These are phyloP conservation scores for Melopsittacus undulatus DNA, from an alignment of 2,797 vertebrate genomes.

Conservation along the genomic window DNA sequence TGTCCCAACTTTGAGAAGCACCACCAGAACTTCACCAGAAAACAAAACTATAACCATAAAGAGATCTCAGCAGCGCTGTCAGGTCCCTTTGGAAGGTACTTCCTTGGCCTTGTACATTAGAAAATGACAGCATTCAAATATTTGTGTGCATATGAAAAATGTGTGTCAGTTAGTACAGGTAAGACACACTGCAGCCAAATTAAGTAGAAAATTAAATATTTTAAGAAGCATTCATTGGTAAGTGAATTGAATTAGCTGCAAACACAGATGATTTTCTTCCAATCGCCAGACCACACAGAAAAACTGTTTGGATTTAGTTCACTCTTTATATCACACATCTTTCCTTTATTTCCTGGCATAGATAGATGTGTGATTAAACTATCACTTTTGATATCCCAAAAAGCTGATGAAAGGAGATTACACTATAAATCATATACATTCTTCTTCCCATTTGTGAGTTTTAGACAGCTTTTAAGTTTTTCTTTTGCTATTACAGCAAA, in stretches of 20 bases:
- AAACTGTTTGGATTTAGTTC: conserved; percentile 35
- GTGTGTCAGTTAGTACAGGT: conserved; percentile 36
- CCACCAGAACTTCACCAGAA: background rate
- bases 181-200: conserved; percentile 38
- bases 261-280: conserved; percentile 33
- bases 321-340: background rate
- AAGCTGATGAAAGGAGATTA: conserved; percentile 40
- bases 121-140: background rate
- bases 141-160: conserved; percentile 38
- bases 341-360: conserved; percentile 49
- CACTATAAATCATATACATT: conserved; percentile 49
- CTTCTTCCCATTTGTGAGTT: conserved; percentile 11
- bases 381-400: conserved; percentile 48
- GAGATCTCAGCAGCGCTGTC: background rate
- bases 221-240: conserved; percentile 40
- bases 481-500: conserved; percentile 29
- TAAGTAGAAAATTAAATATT: conserved; percentile 64
- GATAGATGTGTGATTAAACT: conserved; percentile 59
- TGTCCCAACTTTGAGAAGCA: background rate
- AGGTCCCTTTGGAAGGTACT: background rate
- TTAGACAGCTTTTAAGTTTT: conserved; percentile 24
- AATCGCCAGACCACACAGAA: background rate
- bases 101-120: background rate
- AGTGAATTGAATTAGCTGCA: conserved; percentile 61
- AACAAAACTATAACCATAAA: background rate